phyloP scores from a whole-genome alignment of 37 sponge, comb jelly and placozoan genomes.

The Eunapius fragilis region DNA sequence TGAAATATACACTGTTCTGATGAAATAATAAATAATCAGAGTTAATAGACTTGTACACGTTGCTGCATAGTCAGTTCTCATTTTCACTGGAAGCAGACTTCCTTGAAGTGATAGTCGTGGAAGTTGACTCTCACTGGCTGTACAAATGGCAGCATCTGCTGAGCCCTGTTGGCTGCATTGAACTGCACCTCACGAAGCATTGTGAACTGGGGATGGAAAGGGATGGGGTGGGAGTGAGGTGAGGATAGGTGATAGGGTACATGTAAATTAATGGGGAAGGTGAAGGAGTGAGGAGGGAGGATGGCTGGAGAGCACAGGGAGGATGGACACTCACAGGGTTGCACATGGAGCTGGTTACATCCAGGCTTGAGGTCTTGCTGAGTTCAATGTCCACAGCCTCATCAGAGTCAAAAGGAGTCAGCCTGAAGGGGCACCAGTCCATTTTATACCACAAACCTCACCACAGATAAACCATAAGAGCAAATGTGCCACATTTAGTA shows the following conservation, averaged over 20 bases:
- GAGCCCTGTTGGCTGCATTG: constrained; percentile 19
- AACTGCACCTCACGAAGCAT: constrained; percentile 49
- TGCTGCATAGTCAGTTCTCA: constrained; percentile 6
- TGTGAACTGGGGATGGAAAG: constrained; percentile 33
- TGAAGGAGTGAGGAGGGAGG: neutral
- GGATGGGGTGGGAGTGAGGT: neutral
- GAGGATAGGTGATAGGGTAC: too few relatives aligned
- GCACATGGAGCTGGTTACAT: constrained; percentile 42
- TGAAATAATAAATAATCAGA: constrained; percentile 25
- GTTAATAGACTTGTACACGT: neutral
- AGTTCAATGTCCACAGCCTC: constrained; percentile 23
- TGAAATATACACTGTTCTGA: constrained; percentile 1
- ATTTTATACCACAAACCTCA: neutral
- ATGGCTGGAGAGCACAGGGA: neutral
- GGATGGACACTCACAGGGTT: constrained; percentile 35
- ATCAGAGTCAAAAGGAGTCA: constrained; percentile 58
- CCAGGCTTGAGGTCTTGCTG: constrained; percentile 8
- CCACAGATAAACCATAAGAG: neutral
- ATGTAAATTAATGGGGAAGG: too few relatives aligned
- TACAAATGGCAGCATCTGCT: constrained; percentile 59
- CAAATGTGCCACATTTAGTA: neutral
- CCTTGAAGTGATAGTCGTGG: constrained; percentile 57
- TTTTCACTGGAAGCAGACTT: constrained; percentile 72
- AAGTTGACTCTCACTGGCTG: constrained; percentile 38
- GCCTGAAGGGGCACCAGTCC: neutral